Evolutionary conservation across 2,797 vertebrate species (phyloP), one percentile per base, ranked within the genome.

Genomic region (Lacerta viridis): DNA sequence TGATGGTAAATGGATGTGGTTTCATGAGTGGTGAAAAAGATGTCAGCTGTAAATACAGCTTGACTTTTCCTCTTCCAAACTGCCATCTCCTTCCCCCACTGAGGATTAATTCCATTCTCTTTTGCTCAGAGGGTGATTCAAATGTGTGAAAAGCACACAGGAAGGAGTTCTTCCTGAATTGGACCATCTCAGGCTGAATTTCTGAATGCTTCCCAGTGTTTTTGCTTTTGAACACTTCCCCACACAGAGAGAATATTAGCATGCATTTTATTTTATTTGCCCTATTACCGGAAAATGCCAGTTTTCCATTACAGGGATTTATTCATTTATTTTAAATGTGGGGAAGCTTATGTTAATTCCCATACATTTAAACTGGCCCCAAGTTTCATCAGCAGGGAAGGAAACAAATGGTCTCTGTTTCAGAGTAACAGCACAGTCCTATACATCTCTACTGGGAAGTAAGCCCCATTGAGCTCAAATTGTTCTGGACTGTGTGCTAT

Each of bases 1-100:
- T 90, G 69, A 91, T 90, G 80, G 96, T 95, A 82, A 93, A 66
- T 87, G 68, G 7, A n/a, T 83, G 50, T 27, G 7, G 10, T 74
- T 10, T 85, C 13, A 20, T 55, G 76, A 23, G 15, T 11, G 18
- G 55, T 20, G 27, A 4, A 72, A 79, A 78, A 80, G n/a, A 1
- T 43, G 59, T 2, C 50, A 50, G 11, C 50, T 33, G 10, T 46
- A 27, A 59, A 15, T 25, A 8, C 7, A 29, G 50, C 7, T 69
- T 43, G 13, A 7, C 1, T 75, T 71, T 50, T 25, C 20, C 5
- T 83, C 7, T 79, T 81, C 33, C 55, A 27, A 41, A 25, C 23
- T 25, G 18, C 64, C 29, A 20, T 36, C 33, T 41, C 17, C 7
- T 33, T 78, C 61, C 71, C 5, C 29, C 20, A 43, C 39, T 29